These are phyloP conservation scores for Diaperis boleti DNA, from an alignment of 2,888 invertebrate species.

Conservation along the genomic window DNA sequence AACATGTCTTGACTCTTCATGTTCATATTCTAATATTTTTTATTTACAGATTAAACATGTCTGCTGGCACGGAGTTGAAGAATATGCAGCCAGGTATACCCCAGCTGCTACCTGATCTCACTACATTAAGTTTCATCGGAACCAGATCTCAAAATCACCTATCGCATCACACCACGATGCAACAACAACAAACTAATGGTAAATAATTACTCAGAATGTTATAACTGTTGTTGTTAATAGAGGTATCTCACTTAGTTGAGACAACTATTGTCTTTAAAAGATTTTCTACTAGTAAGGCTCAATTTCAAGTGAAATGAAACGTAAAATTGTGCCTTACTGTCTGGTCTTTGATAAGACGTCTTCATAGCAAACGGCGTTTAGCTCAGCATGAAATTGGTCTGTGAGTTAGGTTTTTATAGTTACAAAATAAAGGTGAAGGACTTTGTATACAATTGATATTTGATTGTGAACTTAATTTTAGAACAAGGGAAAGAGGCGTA, in stretches of 20 bases:
- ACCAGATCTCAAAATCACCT: slow-evolving; percentile 57
- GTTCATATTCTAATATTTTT: slow-evolving; percentile 15
- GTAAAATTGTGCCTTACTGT: too few species aligned
- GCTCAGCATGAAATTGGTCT: too few species aligned
- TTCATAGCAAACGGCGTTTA: too few species aligned
- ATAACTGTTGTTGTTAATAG: not conserved
- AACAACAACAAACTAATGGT: slow-evolving; percentile 53
- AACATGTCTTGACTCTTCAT: slow-evolving; percentile 16
- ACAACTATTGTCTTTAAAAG: too few species aligned
- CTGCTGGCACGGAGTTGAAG: slow-evolving; percentile 71
- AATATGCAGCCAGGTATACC: slow-evolving; percentile 66
- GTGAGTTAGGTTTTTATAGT: too few species aligned
- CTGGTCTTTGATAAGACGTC: too few species aligned
- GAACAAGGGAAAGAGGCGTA: too few species aligned
- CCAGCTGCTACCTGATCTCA: slow-evolving; percentile 64
- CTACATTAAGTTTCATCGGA: slow-evolving; percentile 62
- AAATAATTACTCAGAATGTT: slow-evolving; percentile 37
- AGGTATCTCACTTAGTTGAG: not conserved
- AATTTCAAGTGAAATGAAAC: too few species aligned
- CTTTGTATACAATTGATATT: too few species aligned
- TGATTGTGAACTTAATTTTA: too few species aligned
- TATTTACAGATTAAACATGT: slow-evolving; percentile 64
- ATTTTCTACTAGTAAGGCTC: too few species aligned
- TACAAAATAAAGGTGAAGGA: too few species aligned
- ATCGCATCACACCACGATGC: slow-evolving; percentile 55